A percentile compares a stretch with the other conserved stretches of the same genome.
Conservation (phyloP, 2,113 vertebrate genomes). For the Macrotus californicus region DNA sequence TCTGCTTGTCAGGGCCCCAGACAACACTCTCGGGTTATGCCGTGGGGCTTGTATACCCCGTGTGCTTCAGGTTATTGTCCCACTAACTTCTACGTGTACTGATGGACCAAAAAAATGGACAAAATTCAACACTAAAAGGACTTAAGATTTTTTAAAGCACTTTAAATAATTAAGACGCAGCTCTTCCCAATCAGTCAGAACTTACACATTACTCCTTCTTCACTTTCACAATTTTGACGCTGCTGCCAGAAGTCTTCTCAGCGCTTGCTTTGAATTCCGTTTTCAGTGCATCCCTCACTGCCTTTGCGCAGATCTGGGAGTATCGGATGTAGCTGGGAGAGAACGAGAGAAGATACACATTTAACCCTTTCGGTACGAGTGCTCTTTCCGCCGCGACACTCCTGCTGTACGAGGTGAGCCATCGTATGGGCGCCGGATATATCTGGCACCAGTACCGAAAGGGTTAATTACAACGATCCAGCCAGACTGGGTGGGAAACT, state of each 20-base stretch:
- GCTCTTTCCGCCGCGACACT: too few species aligned
- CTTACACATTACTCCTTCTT: slow-evolving; percentile 85
- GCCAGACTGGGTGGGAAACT: background rate
- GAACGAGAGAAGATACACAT: accelerated
- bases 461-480: background rate
- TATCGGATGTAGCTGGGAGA: slow-evolving; percentile 90
- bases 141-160: background rate
- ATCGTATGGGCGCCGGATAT: too few species aligned
- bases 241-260: slow-evolving; percentile 81
- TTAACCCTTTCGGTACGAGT: too few species aligned
- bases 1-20: background rate
- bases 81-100: background rate
- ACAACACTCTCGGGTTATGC: background rate
- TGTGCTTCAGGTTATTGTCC: background rate
- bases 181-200: background rate
- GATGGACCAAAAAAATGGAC: background rate
- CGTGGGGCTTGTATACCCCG: background rate
- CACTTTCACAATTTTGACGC: slow-evolving; percentile 83
- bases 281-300: slow-evolving; percentile 89
- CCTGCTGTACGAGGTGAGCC: too few species aligned
- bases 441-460: too few species aligned
- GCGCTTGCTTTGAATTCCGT: slow-evolving; percentile 85
- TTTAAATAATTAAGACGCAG: background rate
- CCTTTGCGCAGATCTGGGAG: slow-evolving; percentile 92
- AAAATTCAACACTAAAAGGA: background rate